phyloP scores from a whole-genome alignment of 1,140 invertebrate species.

The Nephotettix cincticeps region DNA sequence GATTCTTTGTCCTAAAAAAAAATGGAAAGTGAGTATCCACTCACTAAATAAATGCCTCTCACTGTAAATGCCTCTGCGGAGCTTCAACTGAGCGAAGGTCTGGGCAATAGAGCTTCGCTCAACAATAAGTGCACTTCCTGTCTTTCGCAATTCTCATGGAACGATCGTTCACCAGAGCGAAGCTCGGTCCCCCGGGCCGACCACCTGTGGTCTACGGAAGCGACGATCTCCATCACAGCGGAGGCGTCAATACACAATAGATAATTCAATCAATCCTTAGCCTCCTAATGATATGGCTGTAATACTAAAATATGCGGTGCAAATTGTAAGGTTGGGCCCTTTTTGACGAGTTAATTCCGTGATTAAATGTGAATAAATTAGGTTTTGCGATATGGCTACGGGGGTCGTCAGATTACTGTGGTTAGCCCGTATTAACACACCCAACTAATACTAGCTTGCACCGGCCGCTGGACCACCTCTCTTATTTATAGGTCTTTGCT shows the following conservation, averaged over 20 bases:
- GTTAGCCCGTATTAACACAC: conserved; percentile 13
- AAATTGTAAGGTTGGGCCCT: conserved; percentile 13
- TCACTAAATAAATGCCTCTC: too few relatives aligned
- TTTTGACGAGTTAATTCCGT: conserved; percentile 22
- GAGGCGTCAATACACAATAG: not conserved
- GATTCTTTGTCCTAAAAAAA: too few relatives aligned
- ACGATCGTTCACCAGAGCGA: too few relatives aligned
- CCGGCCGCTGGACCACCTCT: not conserved
- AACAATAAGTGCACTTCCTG: too few relatives aligned
- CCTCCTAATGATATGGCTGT: not conserved
- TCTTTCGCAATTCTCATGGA: too few relatives aligned
- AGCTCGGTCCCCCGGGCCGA: too few relatives aligned
- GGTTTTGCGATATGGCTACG: conserved; percentile 25
- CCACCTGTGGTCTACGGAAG: too few relatives aligned
- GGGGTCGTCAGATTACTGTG: conserved; percentile 14
- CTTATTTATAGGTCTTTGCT: conserved; percentile 17
- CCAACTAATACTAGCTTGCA: conserved; percentile 12
- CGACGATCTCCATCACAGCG: too few relatives aligned
- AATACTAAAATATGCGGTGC: conserved; percentile 21
- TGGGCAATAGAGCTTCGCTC: too few relatives aligned
- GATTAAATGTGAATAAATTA: conserved; percentile 29
- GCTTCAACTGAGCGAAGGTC: too few relatives aligned
- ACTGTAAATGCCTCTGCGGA: too few relatives aligned
- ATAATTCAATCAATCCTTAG: conserved; percentile 10
- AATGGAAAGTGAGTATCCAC: too few relatives aligned